Evolutionary conservation across 2,113 vertebrate genomes (phyloP).

Genomic region (Colinus virginianus): DNA sequence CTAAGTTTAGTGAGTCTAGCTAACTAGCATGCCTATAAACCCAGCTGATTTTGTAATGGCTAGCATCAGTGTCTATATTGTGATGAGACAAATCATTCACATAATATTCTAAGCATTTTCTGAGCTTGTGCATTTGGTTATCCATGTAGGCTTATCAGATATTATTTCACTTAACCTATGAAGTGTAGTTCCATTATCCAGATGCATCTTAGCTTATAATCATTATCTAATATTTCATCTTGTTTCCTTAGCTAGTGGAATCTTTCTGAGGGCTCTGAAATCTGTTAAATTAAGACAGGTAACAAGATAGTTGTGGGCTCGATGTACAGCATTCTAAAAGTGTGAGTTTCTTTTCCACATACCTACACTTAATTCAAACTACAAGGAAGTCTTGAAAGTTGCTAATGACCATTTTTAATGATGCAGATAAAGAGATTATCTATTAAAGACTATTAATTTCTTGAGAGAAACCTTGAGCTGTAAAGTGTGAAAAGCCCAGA

Average conservation of each 20-base stretch:
- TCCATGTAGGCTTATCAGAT: background rate
- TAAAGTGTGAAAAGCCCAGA: constrained; percentile 5
- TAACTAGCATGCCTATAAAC: background rate
- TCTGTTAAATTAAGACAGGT: background rate
- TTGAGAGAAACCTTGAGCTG: background rate
- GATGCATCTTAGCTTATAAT: background rate
- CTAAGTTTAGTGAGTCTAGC: constrained; percentile 13
- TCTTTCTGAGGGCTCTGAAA: background rate
- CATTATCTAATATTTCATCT: background rate
- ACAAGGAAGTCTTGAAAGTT: background rate
- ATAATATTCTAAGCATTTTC: background rate
- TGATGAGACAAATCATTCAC: background rate
- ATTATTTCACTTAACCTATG: background rate
- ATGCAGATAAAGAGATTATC: background rate
- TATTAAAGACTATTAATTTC: background rate
- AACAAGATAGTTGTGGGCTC: background rate
- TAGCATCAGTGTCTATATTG: background rate
- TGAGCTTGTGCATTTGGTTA: background rate
- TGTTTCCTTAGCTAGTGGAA: background rate
- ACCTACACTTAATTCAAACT: background rate
- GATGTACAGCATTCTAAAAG: background rate
- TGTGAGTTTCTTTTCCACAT: background rate
- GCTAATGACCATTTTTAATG: background rate
- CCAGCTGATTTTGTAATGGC: background rate
- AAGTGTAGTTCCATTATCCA: background rate